A percentile compares a stretch with the other conserved stretches of the same genome.
phyloP scores from a whole-genome alignment of 2,113 vertebrate genomes.

The Percina caprodes region DNA sequence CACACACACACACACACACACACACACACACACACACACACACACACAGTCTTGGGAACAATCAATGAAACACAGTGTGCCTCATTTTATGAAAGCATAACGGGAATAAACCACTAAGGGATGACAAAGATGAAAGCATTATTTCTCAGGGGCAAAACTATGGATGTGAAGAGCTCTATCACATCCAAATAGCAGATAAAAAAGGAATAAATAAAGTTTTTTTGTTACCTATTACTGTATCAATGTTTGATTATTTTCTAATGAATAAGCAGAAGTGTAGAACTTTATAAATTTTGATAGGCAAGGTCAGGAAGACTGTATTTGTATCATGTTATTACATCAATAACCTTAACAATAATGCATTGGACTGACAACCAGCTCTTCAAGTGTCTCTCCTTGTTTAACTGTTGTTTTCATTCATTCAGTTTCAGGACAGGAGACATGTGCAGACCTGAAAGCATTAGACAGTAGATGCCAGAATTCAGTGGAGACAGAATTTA shows the following conservation, averaged over 20 bases:
- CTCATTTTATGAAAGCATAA: constrained; percentile 7
- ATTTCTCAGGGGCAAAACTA: constrained; percentile 33
- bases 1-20: constrained; percentile 8
- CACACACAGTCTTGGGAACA: background rate
- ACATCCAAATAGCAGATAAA: constrained; percentile 17
- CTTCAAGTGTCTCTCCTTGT: constrained; percentile 17
- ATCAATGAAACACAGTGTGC: constrained; percentile 21
- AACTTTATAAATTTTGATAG: constrained; percentile 1
- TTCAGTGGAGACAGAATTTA: constrained; percentile 78
- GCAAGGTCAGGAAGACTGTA: background rate
- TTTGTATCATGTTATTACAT: background rate
- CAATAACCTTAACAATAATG: background rate
- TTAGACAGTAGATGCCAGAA: constrained; percentile 53
- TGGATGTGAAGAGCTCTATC: constrained; percentile 18
- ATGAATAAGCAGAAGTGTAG: background rate
- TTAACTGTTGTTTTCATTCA: constrained; percentile 43
- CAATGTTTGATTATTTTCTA: constrained; percentile 3
- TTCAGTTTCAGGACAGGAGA: constrained; percentile 40
- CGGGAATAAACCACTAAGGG: constrained; percentile 25
- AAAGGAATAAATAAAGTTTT: constrained; percentile 2
- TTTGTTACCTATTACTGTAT: constrained; percentile 7
- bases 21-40: constrained; percentile 17
- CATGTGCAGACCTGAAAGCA: constrained; percentile 40
- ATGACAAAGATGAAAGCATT: constrained; percentile 40
- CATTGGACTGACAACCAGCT: background rate